Percentiles rank a stretch among this genome's conserved stretches.
phyloP scores from a whole-genome alignment of 2,888 invertebrate species.

The Hypena proboscidalis region DNA sequence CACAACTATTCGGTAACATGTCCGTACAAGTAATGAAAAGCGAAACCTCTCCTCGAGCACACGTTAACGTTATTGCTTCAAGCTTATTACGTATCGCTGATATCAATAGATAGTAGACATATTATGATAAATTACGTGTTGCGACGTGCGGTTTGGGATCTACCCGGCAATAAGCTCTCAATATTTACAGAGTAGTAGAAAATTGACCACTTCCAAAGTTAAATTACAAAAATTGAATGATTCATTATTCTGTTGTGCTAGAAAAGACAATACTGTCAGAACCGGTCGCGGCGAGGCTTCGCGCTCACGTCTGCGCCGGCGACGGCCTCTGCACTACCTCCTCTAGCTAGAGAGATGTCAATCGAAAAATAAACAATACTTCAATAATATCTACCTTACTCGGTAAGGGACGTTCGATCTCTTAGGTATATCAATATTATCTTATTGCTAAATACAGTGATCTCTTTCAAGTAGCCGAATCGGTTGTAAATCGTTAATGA shows the following conservation, averaged over 20 bases:
- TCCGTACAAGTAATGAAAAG: slow-evolving; percentile 70
- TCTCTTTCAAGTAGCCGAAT: slow-evolving; percentile 75
- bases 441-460: slow-evolving; percentile 83
- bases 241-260: slow-evolving; percentile 75
- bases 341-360: slow-evolving; percentile 72
- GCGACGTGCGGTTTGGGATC: slow-evolving; percentile 78
- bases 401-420: slow-evolving; percentile 85
- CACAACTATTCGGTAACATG: slow-evolving; percentile 78
- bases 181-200: slow-evolving; percentile 84
- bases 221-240: slow-evolving; percentile 78
- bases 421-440: slow-evolving; percentile 81
- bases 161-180: slow-evolving; percentile 83
- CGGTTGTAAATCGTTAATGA: slow-evolving; percentile 64
- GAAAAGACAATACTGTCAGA: slow-evolving; percentile 73
- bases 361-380: slow-evolving; percentile 77
- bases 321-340: slow-evolving; percentile 47
- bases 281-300: slow-evolving; percentile 47
- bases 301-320: slow-evolving; percentile 30
- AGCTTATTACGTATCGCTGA: slow-evolving; percentile 78
- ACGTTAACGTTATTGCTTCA: slow-evolving; percentile 77
- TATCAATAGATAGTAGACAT: slow-evolving; percentile 67
- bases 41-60: slow-evolving; percentile 75
- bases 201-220: slow-evolving; percentile 83
- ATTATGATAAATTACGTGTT: slow-evolving; percentile 70
- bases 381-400: slow-evolving; percentile 83